These are phyloP conservation scores for Podabrus alpinus DNA, from an alignment of 2,888 invertebrate genomes.

Conservation along the genomic window DNA sequence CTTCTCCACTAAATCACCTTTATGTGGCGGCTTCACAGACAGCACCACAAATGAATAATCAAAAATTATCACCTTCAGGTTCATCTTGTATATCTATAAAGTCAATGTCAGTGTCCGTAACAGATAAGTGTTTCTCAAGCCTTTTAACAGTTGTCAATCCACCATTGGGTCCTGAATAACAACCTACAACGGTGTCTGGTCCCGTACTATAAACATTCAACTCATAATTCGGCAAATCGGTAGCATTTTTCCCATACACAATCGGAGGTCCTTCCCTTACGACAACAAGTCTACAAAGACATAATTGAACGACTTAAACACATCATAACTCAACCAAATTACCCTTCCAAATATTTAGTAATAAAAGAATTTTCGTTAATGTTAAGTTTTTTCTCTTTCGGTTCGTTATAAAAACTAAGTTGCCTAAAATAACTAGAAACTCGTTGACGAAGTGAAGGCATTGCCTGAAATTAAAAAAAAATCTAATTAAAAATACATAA, in stretches of 20 bases:
- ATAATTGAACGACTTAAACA: constrained; percentile 5
- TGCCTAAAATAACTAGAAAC: constrained; percentile 74
- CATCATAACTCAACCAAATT: constrained; percentile 42
- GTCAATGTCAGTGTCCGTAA: constrained; percentile 71
- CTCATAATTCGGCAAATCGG: constrained; percentile 69
- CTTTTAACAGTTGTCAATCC: constrained; percentile 77
- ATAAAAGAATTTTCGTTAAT: constrained; percentile 67
- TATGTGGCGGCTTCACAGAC: neutral
- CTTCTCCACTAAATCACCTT: neutral
- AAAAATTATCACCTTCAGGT: constrained; percentile 23
- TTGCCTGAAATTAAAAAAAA: constrained; percentile 40
- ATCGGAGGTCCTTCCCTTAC: constrained; percentile 61
- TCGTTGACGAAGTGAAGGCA: constrained; percentile 73
- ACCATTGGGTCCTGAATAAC: constrained; percentile 81
- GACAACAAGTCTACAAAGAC: constrained; percentile 45
- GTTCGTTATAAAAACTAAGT: constrained; percentile 68
- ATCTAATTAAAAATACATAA: neutral
- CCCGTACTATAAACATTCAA: constrained; percentile 60
- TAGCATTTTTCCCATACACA: constrained; percentile 71
- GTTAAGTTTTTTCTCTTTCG: constrained; percentile 58
- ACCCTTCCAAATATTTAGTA: constrained; percentile 73
- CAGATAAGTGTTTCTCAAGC: constrained; percentile 67
- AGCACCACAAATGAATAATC: neutral
- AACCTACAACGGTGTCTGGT: constrained; percentile 65
- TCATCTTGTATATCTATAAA: constrained; percentile 67